Evolutionary conservation across 1,140 invertebrate genomes (phyloP).

Genomic region (Aphelenchoides besseyi): DNA sequence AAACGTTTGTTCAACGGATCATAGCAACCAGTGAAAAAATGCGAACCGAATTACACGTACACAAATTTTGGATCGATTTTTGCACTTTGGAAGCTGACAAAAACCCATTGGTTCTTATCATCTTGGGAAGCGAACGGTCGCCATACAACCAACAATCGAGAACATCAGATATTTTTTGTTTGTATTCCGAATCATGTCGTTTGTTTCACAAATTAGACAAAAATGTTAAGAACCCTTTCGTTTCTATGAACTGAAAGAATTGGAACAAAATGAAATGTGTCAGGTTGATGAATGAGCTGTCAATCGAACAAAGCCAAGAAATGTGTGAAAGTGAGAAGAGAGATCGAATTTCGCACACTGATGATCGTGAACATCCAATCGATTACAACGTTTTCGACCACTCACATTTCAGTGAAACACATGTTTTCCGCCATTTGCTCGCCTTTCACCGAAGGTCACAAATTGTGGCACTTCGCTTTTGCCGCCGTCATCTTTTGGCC

Average conservation of each 20-base stretch:
- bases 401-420: neutral
- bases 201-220: too few species aligned
- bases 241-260: neutral
- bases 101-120: neutral
- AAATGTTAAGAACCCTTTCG: too few species aligned
- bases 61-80: constrained; percentile 1
- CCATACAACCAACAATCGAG: neutral
- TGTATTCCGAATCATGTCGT: neutral
- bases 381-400: constrained; percentile 8
- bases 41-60: neutral
- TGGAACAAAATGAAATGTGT: constrained; percentile 1
- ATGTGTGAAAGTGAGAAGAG: neutral
- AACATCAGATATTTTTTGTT: neutral
- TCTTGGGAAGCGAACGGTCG: neutral
- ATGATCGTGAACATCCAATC: neutral
- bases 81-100: constrained; percentile 1
- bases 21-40: neutral
- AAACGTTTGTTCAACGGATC: constrained; percentile 16
- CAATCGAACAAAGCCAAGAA: constrained; percentile 2
- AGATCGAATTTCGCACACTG: neutral
- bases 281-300: constrained; percentile 7
- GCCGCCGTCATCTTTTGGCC: neutral
- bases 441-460: neutral
- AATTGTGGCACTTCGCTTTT: neutral
- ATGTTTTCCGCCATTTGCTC: neutral